phyloP scores from a whole-genome alignment of 2,888 invertebrate species.

The Noctua janthina region DNA sequence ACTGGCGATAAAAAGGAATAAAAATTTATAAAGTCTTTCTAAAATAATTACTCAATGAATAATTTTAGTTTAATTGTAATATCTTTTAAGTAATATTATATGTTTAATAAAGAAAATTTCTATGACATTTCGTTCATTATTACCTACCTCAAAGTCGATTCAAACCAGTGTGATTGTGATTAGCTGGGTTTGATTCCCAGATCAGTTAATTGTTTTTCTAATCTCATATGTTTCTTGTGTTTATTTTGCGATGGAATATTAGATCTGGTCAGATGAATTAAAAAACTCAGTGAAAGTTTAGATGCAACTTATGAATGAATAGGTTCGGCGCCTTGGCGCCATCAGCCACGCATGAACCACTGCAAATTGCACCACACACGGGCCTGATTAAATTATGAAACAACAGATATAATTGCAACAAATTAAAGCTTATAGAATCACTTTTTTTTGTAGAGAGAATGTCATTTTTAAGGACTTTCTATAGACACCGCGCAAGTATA shows the following conservation, averaged over 20 bases:
- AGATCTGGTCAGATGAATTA: not conserved
- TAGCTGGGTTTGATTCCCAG: not conserved
- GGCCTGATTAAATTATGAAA: not conserved
- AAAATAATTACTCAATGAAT: conserved; percentile 72
- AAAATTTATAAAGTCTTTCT: conserved; percentile 76
- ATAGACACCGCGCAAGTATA: too few species aligned
- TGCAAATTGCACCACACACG: not conserved
- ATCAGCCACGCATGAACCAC: not conserved
- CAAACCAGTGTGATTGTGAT: too few species aligned
- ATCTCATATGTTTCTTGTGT: not conserved
- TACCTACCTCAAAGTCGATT: not conserved
- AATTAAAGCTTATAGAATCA: not conserved
- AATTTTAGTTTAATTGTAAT: conserved; percentile 74
- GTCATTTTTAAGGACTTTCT: too few species aligned
- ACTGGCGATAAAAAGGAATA: conserved; percentile 86
- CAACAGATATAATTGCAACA: not conserved
- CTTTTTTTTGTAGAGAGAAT: too few species aligned
- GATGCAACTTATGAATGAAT: not conserved
- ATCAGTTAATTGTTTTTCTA: not conserved
- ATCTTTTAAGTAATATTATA: conserved; percentile 72
- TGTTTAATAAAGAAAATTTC: conserved; percentile 71
- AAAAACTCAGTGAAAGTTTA: not conserved
- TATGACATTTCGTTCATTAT: conserved; percentile 56
- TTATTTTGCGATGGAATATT: not conserved
- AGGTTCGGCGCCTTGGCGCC: not conserved